Conservation (phyloP, 2,113 vertebrate species). For the Egretta garzetta region DNA sequence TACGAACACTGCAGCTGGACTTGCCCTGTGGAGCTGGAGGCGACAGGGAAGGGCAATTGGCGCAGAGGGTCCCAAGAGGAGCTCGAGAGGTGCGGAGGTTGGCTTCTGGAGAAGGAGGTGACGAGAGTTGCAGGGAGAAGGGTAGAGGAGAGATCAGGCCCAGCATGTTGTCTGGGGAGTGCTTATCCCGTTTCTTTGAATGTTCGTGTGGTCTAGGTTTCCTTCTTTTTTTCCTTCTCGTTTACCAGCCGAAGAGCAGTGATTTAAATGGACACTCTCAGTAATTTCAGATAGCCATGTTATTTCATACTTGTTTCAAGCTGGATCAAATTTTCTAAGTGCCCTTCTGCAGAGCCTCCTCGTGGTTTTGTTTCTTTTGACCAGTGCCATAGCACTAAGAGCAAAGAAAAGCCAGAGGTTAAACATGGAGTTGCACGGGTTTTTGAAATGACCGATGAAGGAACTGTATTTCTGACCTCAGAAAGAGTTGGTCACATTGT, state of each 20-base stretch:
- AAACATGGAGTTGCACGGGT: background rate
- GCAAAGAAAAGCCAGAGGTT: background rate
- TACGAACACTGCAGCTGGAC: background rate
- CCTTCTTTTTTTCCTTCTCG: background rate
- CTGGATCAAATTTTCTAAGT: background rate
- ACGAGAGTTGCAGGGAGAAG: background rate
- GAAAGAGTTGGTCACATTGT: background rate
- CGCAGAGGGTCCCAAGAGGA: background rate
- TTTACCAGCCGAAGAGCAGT: background rate
- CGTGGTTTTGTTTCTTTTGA: background rate
- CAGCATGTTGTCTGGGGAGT: background rate
- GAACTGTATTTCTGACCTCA: background rate
- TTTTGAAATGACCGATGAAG: background rate
- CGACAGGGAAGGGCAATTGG: background rate
- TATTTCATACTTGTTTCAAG: background rate
- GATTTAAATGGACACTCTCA: slow-evolving; percentile 43
- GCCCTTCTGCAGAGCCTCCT: background rate
- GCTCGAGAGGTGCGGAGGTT: background rate
- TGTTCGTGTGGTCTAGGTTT: background rate
- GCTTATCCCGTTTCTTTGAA: background rate
- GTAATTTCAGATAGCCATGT: background rate
- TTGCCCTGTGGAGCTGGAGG: slow-evolving; percentile 21
- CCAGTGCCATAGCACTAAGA: background rate
- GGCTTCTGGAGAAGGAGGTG: slow-evolving; percentile 22
- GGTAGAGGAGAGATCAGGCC: background rate